Evolutionary conservation across 2,113 vertebrate genomes (phyloP).

Genomic region (Rynchops niger): DNA sequence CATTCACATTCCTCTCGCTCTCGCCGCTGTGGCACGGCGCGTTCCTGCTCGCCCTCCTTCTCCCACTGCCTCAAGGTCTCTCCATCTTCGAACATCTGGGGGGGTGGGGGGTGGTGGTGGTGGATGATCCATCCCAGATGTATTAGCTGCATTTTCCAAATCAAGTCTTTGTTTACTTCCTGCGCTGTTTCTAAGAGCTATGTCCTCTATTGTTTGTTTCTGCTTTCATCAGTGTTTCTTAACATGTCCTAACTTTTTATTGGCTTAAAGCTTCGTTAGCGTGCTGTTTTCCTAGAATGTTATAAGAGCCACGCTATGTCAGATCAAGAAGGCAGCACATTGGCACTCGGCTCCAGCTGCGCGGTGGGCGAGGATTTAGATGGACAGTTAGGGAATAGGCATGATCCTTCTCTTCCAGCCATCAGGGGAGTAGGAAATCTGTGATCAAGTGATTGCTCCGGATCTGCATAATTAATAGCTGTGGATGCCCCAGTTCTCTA

Average conservation of each 20-base stretch:
- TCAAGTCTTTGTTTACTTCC: slow-evolving; percentile 33
- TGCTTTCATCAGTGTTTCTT: not conserved
- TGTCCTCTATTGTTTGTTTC: not conserved
- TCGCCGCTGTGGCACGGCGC: not conserved
- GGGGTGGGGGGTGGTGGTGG: not conserved
- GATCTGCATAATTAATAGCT: not conserved
- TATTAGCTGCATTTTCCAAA: slow-evolving; percentile 8
- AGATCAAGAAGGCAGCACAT: not conserved
- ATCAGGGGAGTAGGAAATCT: not conserved
- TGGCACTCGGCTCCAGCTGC: not conserved
- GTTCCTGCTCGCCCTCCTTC: not conserved
- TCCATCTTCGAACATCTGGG: slow-evolving; percentile 11
- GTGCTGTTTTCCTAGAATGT: not conserved
- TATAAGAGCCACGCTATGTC: not conserved
- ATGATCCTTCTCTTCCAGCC: not conserved
- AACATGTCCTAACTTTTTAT: not conserved
- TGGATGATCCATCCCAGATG: slow-evolving; percentile 39
- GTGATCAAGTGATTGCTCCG: not conserved
- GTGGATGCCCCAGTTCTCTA: not conserved
- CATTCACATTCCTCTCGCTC: not conserved
- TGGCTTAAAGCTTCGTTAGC: not conserved
- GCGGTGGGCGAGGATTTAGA: fast-evolving
- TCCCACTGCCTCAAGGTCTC: not conserved
- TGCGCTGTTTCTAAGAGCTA: slow-evolving; percentile 5
- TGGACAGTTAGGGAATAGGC: not conserved